These are phyloP conservation scores for Scomber colias DNA, from an alignment of 2,113 vertebrate species.

Conservation along the genomic window DNA sequence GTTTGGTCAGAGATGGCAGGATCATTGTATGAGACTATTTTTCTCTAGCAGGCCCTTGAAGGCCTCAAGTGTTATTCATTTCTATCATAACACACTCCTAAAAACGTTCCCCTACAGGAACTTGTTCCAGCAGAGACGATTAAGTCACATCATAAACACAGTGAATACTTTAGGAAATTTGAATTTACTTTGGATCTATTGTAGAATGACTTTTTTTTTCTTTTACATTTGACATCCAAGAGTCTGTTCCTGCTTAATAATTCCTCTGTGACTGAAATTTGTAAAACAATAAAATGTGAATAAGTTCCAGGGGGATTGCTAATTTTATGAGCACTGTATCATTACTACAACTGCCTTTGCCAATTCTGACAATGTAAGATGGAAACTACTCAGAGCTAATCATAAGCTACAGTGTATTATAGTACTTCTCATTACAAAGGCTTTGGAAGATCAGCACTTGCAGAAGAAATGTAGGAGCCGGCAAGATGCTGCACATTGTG, in stretches of 20 bases:
- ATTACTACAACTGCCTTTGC: neutral
- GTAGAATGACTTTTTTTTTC: neutral
- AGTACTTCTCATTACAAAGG: neutral
- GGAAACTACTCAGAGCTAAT: slow-evolving; percentile 9
- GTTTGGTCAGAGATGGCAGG: too few relatives aligned
- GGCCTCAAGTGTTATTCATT: too few relatives aligned
- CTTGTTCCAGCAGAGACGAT: neutral
- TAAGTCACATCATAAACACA: neutral
- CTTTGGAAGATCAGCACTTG: neutral
- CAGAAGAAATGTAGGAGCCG: neutral
- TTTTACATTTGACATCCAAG: slow-evolving; percentile 15
- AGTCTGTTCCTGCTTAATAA: slow-evolving; percentile 11
- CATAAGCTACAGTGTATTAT: neutral
- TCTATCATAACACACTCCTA: too few relatives aligned
- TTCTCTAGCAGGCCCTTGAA: too few relatives aligned
- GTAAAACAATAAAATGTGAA: slow-evolving; percentile 9
- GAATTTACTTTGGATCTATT: neutral
- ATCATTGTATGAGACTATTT: too few relatives aligned
- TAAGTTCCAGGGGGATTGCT: neutral
- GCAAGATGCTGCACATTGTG: slow-evolving; percentile 1
- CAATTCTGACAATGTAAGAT: neutral
- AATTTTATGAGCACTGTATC: neutral
- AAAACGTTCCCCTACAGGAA: neutral
- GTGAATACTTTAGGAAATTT: neutral
- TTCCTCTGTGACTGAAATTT: slow-evolving; percentile 43